Conservation (phyloP, 2,888 invertebrate genomes). For the Lutraria lutraria region DNA sequence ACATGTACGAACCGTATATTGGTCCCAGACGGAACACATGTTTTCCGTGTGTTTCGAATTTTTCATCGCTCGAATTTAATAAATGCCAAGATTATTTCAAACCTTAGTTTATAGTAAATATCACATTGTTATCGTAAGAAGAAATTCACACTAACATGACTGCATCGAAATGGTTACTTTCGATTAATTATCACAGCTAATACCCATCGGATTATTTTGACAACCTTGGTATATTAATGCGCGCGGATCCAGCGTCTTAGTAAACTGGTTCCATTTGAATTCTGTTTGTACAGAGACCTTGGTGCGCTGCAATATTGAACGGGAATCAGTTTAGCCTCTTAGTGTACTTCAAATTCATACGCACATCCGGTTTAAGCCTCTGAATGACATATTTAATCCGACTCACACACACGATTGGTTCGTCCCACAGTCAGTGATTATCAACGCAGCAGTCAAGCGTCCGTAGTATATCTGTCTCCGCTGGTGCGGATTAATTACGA, state of each 20-base stretch:
- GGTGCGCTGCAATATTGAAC: too few relatives aligned
- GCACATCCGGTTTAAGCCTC: constrained; percentile 40
- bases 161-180: constrained; percentile 23
- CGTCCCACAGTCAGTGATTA: not conserved
- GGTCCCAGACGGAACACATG: not conserved
- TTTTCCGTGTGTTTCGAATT: not conserved
- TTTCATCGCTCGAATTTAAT: not conserved
- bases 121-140: constrained; percentile 16
- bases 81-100: constrained; percentile 31
- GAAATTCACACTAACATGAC: not conserved
- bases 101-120: constrained; percentile 4
- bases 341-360: constrained; percentile 39
- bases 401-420: constrained; percentile 22
- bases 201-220: constrained; percentile 45
- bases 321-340: too few relatives aligned
- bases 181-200: constrained; percentile 52
- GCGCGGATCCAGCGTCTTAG: constrained; percentile 44
- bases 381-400: constrained; percentile 22
- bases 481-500: constrained; percentile 39
- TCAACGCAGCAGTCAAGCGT: constrained; percentile 45
- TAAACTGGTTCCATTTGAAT: too few relatives aligned
- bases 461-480: constrained; percentile 16
- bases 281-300: too few relatives aligned
- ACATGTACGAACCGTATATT: too few relatives aligned
- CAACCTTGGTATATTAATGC: constrained; percentile 35